These are phyloP conservation scores for Drosophila prostipennis DNA, from an alignment of 2,888 invertebrate species.

Conservation along the genomic window DNA sequence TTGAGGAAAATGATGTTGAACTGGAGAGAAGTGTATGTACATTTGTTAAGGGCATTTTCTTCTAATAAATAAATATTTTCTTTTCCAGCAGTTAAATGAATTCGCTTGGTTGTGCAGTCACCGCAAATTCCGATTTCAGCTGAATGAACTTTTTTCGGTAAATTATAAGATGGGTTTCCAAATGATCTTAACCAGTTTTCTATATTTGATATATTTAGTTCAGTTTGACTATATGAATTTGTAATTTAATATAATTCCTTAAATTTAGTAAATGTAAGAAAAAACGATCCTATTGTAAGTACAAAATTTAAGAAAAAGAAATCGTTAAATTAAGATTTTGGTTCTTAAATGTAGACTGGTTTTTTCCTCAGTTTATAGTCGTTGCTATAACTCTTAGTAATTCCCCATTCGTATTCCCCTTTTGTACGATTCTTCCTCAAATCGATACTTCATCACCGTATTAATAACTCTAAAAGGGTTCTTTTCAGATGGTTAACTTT, in stretches of 20 bases:
- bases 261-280: neutral
- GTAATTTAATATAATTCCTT: neutral
- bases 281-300: too few relatives aligned
- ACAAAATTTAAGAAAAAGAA: too few relatives aligned
- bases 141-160: conserved; percentile 3
- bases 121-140: neutral
- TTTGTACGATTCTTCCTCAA: too few relatives aligned
- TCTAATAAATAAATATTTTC: neutral
- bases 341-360: too few relatives aligned
- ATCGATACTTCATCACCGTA: too few relatives aligned
- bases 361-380: too few relatives aligned
- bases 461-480: too few relatives aligned
- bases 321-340: too few relatives aligned
- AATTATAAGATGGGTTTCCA: conserved; percentile 7
- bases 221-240: conserved; percentile 4
- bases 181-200: conserved; percentile 3
- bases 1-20: neutral
- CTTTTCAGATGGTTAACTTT: too few relatives aligned
- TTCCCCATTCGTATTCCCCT: too few relatives aligned
- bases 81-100: neutral
- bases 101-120: conserved; percentile 7
- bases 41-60: too few relatives aligned
- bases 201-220: neutral
- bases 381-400: too few relatives aligned
- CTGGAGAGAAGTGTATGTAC: conserved; percentile 32